Conservation (phyloP, 1,140 invertebrate species). For the Aphidius ervi region DNA sequence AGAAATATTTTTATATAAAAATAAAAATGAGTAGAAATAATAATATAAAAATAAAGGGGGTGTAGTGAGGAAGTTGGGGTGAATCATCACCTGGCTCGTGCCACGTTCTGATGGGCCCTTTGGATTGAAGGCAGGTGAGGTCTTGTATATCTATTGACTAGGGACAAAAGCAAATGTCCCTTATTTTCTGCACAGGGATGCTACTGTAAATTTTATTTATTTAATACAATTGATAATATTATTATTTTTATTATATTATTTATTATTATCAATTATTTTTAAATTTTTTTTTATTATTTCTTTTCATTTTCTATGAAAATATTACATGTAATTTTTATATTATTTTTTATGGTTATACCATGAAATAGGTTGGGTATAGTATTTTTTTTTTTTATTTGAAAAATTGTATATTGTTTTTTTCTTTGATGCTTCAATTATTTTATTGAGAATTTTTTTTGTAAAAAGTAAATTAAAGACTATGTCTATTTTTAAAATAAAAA, state of each 20-base stretch:
- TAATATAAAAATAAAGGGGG: background rate
- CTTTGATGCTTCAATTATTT: too few relatives aligned
- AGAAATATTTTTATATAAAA: background rate
- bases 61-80: slow-evolving; percentile 30
- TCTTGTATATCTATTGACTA: background rate
- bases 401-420: too few relatives aligned
- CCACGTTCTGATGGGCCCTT: slow-evolving; percentile 20
- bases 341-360: too few relatives aligned
- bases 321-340: too few relatives aligned
- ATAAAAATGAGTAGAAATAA: slow-evolving; percentile 21
- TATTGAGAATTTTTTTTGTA: too few relatives aligned
- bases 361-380: too few relatives aligned
- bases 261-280: too few relatives aligned
- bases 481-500: too few relatives aligned
- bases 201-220: slow-evolving; percentile 1
- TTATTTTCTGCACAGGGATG: slow-evolving; percentile 20
- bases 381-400: too few relatives aligned
- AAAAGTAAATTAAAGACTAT: too few relatives aligned
- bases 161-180: slow-evolving; percentile 17
- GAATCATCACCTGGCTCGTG: slow-evolving; percentile 51
- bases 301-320: too few relatives aligned
- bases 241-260: background rate
- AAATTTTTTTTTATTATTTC: too few relatives aligned
- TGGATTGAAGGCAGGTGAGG: slow-evolving; percentile 44
- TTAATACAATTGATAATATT: background rate